Percentiles rank a stretch among this genome's conserved stretches.
These are phyloP conservation scores for Fregata magnificens DNA, from an alignment of 2,113 vertebrate genomes.

Conservation along the genomic window DNA sequence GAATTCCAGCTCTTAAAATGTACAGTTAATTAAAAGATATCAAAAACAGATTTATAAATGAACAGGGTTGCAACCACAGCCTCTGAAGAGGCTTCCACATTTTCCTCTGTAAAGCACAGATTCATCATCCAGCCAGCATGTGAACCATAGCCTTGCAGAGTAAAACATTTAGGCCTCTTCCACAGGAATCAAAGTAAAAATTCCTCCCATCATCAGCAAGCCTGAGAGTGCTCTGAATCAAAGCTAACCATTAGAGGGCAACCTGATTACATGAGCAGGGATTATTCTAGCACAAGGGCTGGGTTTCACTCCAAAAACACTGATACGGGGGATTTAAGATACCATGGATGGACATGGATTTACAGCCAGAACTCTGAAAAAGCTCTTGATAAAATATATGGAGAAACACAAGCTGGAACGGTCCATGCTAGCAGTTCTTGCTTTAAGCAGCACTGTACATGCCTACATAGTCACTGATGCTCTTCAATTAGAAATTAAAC, in stretches of 20 bases:
- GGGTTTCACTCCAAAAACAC: background rate
- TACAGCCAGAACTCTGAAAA: background rate
- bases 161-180: background rate
- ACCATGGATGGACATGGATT: fast-evolving
- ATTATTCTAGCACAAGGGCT: background rate
- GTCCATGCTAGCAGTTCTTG: background rate
- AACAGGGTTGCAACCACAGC: background rate
- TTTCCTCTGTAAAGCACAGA: background rate
- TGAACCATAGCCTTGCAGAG: background rate
- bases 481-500: background rate
- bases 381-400: background rate
- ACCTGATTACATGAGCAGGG: background rate
- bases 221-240: background rate
- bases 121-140: fast-evolving
- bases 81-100: background rate
- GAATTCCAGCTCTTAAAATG: background rate
- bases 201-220: background rate
- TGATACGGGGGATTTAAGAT: no score
- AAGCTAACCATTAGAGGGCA: background rate
- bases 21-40: background rate
- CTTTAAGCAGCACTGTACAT: background rate
- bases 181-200: background rate
- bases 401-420: background rate
- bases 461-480: background rate
- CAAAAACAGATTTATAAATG: background rate